A percentile compares a stretch with the other conserved stretches of the same genome.
phyloP scores from a whole-genome alignment of 2,113 vertebrate genomes.

The Callorhinus ursinus region DNA sequence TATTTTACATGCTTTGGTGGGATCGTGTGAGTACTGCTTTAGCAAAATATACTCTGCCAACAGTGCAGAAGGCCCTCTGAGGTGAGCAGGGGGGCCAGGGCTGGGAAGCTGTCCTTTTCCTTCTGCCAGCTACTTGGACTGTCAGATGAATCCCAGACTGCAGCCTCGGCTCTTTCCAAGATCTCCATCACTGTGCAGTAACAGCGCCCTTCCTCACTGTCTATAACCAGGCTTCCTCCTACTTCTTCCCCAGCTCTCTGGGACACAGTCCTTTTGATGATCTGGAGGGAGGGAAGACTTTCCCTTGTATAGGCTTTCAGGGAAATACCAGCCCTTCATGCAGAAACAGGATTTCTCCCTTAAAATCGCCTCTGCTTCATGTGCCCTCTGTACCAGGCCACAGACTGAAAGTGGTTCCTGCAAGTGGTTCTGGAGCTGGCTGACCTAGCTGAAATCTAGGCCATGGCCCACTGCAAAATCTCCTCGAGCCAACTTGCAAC shows the following conservation, averaged over 20 bases:
- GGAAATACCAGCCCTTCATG: background rate
- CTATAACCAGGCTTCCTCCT: background rate
- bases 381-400: background rate
- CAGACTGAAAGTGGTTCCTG: background rate
- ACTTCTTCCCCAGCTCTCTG: background rate
- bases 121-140: conserved; percentile 68
- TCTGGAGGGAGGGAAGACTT: background rate
- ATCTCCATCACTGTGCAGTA: conserved; percentile 54
- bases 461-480: background rate
- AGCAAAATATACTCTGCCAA: conserved; percentile 54
- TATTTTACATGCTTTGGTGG: conserved; percentile 52
- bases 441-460: background rate
- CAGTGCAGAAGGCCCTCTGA: conserved; percentile 57
- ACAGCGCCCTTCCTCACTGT: conserved; percentile 62
- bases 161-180: conserved; percentile 65
- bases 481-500: background rate
- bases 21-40: conserved; percentile 20
- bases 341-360: conserved; percentile 24
- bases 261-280: conserved; percentile 15
- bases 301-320: background rate
- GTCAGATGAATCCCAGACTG: conserved; percentile 77
- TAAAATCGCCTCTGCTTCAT: background rate
- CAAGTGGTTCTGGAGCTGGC: background rate
- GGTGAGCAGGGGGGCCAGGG: conserved; percentile 82
- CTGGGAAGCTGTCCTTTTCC: conserved; percentile 70